Evolutionary conservation across 1,140 invertebrate genomes (phyloP).

Genomic region (Drosophila repleta): DNA sequence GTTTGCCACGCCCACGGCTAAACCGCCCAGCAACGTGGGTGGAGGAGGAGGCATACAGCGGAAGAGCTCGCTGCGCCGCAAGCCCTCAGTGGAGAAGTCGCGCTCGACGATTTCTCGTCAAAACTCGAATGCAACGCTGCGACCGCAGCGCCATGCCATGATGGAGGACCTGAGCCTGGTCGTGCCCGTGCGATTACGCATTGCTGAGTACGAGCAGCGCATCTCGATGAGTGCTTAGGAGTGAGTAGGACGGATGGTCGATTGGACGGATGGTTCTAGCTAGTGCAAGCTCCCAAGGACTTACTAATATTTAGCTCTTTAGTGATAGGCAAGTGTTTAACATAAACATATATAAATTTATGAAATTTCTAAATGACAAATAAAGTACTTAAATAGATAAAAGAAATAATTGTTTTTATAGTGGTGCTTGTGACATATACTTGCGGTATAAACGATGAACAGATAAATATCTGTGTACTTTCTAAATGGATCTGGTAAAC

Average conservation of each 20-base stretch:
- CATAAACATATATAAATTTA: neutral
- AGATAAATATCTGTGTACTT: too few relatives aligned
- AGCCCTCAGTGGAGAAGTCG: conserved; percentile 72
- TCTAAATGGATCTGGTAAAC: too few relatives aligned
- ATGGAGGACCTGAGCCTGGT: conserved; percentile 80
- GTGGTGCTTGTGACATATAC: too few relatives aligned
- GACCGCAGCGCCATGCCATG: conserved; percentile 71
- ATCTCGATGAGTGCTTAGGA: conserved; percentile 68
- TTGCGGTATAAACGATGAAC: too few relatives aligned
- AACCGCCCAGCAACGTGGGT: conserved; percentile 22
- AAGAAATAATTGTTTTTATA: too few relatives aligned
- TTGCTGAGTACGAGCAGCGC: conserved; percentile 77
- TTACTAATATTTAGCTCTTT: conserved; percentile 25
- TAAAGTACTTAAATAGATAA: neutral
- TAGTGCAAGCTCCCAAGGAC: conserved; percentile 64
- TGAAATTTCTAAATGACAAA: neutral
- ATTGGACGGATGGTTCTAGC: conserved; percentile 1
- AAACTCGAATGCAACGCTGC: conserved; percentile 57
- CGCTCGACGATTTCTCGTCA: conserved; percentile 64
- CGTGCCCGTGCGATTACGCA: conserved; percentile 70
- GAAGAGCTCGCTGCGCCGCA: conserved; percentile 68
- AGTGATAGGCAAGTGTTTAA: conserved; percentile 40
- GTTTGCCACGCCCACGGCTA: conserved; percentile 57
- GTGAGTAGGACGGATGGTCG: neutral
- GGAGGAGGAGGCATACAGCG: conserved; percentile 36